phyloP scores from a whole-genome alignment of 2,888 invertebrate species.

The Lasius fuliginosus region DNA sequence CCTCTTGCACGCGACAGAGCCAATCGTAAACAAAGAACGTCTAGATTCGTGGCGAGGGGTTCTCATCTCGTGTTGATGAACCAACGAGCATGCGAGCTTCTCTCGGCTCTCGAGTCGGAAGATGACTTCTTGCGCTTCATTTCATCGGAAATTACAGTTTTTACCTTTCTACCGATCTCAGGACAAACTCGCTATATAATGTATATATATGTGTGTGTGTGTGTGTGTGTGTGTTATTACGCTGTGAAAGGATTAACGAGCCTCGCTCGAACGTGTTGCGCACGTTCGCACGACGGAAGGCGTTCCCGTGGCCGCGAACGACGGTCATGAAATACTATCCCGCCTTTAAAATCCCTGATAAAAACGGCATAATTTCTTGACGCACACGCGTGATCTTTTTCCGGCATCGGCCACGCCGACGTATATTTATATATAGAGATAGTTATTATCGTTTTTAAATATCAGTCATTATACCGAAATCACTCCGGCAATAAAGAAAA shows the following conservation, averaged over 20 bases:
- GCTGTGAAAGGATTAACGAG: conserved; percentile 19
- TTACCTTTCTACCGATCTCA: neutral
- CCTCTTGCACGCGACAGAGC: conserved; percentile 39
- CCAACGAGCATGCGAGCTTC: neutral
- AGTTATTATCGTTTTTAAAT: conserved; percentile 49
- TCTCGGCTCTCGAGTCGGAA: neutral
- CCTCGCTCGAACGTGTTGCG: conserved; percentile 9
- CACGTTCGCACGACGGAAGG: conserved; percentile 14
- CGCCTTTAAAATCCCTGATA: conserved; percentile 16
- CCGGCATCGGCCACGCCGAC: conserved; percentile 5
- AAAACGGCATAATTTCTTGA: conserved; percentile 31
- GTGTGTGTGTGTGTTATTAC: neutral
- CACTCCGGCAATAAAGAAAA: conserved; percentile 24
- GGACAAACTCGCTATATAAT: neutral
- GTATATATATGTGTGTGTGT: too few species aligned
- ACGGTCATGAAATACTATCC: conserved; percentile 27
- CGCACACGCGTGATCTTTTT: neutral
- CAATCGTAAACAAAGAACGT: conserved; percentile 47
- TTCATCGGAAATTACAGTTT: conserved; percentile 13
- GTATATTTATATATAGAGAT: conserved; percentile 9
- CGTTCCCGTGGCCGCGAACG: conserved; percentile 27
- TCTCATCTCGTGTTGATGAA: conserved; percentile 25
- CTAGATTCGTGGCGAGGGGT: conserved; percentile 34
- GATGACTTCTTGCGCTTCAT: neutral
- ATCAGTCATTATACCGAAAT: conserved; percentile 20